phyloP scores from a whole-genome alignment of 2,888 invertebrate species.

The Acrobasis consociella region DNA sequence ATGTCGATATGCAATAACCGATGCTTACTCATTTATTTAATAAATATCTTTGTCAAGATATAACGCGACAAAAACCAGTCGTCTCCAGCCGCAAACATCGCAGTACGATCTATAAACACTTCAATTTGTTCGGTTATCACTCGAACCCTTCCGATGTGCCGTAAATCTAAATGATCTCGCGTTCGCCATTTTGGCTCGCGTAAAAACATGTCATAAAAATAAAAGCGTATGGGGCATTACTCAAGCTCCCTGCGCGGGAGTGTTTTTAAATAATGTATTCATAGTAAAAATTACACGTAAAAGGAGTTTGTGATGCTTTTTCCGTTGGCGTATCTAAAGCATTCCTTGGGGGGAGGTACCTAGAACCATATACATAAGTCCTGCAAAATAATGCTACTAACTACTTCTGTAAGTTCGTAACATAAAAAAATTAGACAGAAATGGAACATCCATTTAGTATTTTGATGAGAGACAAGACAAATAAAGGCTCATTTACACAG shows the following conservation, averaged over 20 bases:
- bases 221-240: constrained; percentile 30
- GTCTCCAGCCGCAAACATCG: background rate
- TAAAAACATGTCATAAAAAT: constrained; percentile 42
- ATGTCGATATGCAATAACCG: constrained; percentile 1
- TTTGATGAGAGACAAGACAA: too few species aligned
- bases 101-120: constrained; percentile 36
- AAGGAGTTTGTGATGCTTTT: constrained; percentile 22
- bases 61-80: constrained; percentile 27
- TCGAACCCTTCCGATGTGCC: constrained; percentile 35
- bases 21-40: background rate
- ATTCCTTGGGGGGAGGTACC: background rate
- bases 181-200: constrained; percentile 34
- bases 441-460: too few species aligned
- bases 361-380: too few species aligned
- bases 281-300: constrained; percentile 26
- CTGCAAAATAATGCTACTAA: too few species aligned
- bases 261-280: constrained; percentile 28
- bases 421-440: too few species aligned
- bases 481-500: too few species aligned
- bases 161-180: constrained; percentile 38
- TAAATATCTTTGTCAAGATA: constrained; percentile 2
- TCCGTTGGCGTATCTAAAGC: background rate
- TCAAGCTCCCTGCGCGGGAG: constrained; percentile 20
- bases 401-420: too few species aligned
- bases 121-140: constrained; percentile 32